Evolutionary conservation across 2,113 vertebrate genomes (phyloP).

Genomic region (Laticauda laticaudata): DNA sequence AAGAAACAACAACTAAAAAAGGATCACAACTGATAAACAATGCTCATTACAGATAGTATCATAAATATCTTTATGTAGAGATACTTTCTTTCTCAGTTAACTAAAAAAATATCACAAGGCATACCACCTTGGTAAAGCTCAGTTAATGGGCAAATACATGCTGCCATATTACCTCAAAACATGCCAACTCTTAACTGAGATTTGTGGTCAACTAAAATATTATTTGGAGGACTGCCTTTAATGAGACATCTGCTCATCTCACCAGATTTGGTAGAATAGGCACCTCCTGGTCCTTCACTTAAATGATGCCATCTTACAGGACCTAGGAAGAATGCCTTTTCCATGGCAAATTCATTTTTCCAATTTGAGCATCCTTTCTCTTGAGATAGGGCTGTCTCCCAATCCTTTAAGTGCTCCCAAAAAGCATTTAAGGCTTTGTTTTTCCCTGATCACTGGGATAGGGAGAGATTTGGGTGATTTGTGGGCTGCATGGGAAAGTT

Average conservation of each 20-base stretch:
- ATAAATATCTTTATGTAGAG: not conserved
- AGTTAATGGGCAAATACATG: not conserved
- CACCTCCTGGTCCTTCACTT: not conserved
- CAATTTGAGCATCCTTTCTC: not conserved
- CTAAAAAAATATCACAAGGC: not conserved
- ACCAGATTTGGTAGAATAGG: not conserved
- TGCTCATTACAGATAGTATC: not conserved
- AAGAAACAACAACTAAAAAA: not conserved
- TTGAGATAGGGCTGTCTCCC: not conserved
- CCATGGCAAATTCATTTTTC: not conserved
- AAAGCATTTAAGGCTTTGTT: not conserved
- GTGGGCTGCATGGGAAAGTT: not conserved
- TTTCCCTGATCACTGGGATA: not conserved
- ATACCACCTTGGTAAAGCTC: not conserved
- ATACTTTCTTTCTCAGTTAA: not conserved
- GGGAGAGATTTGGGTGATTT: not conserved
- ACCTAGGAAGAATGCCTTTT: not conserved
- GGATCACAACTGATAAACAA: not conserved
- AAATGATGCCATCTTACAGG: not conserved
- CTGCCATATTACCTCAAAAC: not conserved
- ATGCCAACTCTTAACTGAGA: not conserved
- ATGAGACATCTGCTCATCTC: not conserved
- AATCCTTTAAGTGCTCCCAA: not conserved
- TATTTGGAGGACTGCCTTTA: not conserved
- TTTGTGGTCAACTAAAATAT: not conserved